These are phyloP conservation scores for Melanaphis sacchari DNA, from an alignment of 1,140 invertebrate genomes.

Conservation along the genomic window DNA sequence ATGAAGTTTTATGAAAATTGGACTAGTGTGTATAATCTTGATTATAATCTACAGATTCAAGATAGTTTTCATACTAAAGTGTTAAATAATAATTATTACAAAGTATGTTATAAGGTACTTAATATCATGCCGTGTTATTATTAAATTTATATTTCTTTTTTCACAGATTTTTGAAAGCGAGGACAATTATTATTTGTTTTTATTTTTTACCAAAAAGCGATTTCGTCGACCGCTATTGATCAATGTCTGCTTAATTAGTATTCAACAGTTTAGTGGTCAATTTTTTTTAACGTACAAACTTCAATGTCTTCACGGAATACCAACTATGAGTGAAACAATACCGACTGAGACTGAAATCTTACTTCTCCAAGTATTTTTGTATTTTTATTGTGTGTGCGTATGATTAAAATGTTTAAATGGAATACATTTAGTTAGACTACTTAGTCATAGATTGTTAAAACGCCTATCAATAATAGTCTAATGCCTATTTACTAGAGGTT, in stretches of 20 bases:
- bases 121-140: not conserved
- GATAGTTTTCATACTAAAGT: not conserved
- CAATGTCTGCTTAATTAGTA: not conserved
- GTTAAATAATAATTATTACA: not conserved
- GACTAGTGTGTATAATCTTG: not conserved
- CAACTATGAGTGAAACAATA: not conserved
- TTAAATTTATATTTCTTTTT: not conserved
- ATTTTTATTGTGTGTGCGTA: not conserved
- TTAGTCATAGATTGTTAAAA: too few species aligned
- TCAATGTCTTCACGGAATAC: not conserved
- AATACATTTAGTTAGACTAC: too few species aligned
- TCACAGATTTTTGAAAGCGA: not conserved
- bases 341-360: not conserved
- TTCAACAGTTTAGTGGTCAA: not conserved
- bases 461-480: too few species aligned
- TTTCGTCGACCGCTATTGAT: not conserved
- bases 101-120: not conserved
- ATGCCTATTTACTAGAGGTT: too few species aligned
- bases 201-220: not conserved
- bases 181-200: not conserved
- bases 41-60: not conserved
- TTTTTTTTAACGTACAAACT: not conserved
- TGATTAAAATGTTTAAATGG: not conserved
- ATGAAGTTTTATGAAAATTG: not conserved
- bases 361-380: not conserved